Conservation (phyloP, 1,140 invertebrate species). For the Portunus trituberculatus region DNA sequence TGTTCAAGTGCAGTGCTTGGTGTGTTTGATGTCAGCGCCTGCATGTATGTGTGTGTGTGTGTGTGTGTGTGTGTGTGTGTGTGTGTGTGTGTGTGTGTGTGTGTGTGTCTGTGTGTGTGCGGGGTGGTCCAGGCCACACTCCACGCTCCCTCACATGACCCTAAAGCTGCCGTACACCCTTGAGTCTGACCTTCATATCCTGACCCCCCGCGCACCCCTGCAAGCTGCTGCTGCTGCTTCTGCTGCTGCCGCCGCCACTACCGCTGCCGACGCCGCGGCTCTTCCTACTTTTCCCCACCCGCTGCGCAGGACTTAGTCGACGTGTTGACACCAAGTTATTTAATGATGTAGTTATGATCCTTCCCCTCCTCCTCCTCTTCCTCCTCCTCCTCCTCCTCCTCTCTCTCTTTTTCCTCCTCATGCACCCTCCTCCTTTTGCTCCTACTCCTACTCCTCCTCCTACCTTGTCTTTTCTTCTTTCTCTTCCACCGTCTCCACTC, state of each 20-base stretch:
- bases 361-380: neutral
- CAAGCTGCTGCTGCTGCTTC: too few species aligned
- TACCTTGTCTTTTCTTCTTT: neutral
- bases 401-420: neutral
- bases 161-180: constrained; percentile 8
- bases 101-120: neutral
- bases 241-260: too few species aligned
- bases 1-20: neutral
- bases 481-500: too few species aligned
- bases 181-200: constrained; percentile 20
- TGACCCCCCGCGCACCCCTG: neutral
- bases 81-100: constrained; percentile 34
- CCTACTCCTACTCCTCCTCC: neutral
- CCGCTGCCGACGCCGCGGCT: too few species aligned
- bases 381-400: neutral
- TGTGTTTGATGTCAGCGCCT: neutral
- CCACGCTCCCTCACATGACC: neutral
- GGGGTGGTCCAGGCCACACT: too few species aligned
- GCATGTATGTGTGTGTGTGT: neutral
- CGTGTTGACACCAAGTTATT: neutral
- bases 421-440: too few species aligned
- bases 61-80: constrained; percentile 39
- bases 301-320: neutral
- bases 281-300: neutral
- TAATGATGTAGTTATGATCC: neutral